phyloP scores from a whole-genome alignment of 2,113 vertebrate species.

The Triplophysa tibetana region DNA sequence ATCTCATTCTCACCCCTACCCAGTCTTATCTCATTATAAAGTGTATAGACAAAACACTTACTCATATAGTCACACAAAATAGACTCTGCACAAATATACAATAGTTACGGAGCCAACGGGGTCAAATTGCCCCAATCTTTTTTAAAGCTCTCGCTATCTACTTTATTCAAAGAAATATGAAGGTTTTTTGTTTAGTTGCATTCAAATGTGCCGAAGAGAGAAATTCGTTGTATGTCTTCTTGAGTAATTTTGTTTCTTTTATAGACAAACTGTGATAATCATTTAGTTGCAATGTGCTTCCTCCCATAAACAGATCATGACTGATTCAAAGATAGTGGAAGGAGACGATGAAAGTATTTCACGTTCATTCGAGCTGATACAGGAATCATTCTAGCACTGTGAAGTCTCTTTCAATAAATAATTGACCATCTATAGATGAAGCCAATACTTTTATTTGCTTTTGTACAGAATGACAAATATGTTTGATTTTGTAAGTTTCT shows the following conservation, averaged over 20 bases:
- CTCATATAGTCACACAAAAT: background rate
- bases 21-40: background rate
- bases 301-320: background rate
- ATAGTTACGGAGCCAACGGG: background rate
- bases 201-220: conserved; percentile 18
- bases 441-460: conserved; percentile 77
- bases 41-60: conserved; percentile 21
- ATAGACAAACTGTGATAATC: conserved; percentile 49
- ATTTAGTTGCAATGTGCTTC: background rate
- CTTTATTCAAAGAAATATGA: conserved; percentile 15
- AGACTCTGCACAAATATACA: background rate
- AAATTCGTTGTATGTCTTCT: conserved; percentile 40
- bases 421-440: conserved; percentile 63
- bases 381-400: conserved; percentile 58
- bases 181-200: conserved; percentile 31
- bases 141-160: background rate
- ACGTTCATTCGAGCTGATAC: background rate
- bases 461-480: conserved; percentile 73
- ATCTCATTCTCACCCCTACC: conserved; percentile 3
- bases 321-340: background rate
- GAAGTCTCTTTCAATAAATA: conserved; percentile 58
- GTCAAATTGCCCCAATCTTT: background rate
- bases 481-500: conserved; percentile 61
- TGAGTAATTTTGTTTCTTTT: conserved; percentile 50
- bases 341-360: background rate